A percentile compares a stretch with the other conserved stretches of the same genome.
Conservation (phyloP, 2,888 invertebrate species). For the Pollenia amentaria region DNA sequence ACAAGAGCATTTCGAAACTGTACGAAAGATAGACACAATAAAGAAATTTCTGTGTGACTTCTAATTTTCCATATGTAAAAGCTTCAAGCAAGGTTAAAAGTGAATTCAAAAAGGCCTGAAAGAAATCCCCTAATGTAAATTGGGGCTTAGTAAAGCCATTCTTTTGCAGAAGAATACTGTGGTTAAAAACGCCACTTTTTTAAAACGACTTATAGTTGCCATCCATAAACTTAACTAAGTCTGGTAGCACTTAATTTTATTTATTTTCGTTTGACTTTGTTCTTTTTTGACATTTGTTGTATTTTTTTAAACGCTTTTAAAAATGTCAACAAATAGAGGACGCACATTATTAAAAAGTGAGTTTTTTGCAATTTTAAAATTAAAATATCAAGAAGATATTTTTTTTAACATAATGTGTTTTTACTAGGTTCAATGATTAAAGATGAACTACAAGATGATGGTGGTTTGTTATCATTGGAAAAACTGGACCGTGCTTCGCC, state of each 20-base stretch:
- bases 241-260: neutral
- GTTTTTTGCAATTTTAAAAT: neutral
- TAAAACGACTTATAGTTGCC: too few relatives aligned
- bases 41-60: too few relatives aligned
- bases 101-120: too few relatives aligned
- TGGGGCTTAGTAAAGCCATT: too few relatives aligned
- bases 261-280: neutral
- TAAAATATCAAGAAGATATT: neutral
- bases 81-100: too few relatives aligned
- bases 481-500: slow-evolving; percentile 97
- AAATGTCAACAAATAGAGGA: slow-evolving; percentile 71
- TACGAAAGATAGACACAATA: too few relatives aligned
- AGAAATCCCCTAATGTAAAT: too few relatives aligned
- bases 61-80: too few relatives aligned
- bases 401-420: neutral
- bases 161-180: too few relatives aligned
- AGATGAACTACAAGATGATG: slow-evolving; percentile 85
- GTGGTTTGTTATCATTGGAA: slow-evolving; percentile 94
- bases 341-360: slow-evolving; percentile 75
- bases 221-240: neutral
- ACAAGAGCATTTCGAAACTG: too few relatives aligned
- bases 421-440: slow-evolving; percentile 75
- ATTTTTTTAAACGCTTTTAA: slow-evolving; percentile 11
- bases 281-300: slow-evolving; percentile 10
- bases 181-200: too few relatives aligned